Base-by-base conservation (phyloP, 2,113 vertebrate genomes). In the Atrichornis clamosus region DNA sequence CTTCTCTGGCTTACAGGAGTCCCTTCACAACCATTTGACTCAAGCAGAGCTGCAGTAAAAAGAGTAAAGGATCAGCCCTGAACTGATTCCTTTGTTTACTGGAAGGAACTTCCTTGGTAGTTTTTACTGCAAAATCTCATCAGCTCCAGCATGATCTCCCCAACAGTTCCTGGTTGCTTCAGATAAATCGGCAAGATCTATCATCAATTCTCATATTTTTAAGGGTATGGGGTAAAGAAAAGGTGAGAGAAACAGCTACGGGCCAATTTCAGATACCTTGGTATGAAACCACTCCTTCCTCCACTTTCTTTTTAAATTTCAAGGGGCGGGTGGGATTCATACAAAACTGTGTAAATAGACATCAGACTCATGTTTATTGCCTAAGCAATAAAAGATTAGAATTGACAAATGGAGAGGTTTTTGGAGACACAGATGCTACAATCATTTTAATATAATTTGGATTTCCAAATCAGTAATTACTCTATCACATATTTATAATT, bases 391-490 rank as follows among this genome's bases (percentile, higher is more conserved):
- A 91, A 95, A 93, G 93, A 95, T 94, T 90, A 94, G 93, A 95
- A 95, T 95, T 97, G 95, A 97, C 96, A 97, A 97, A 96, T 95
- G 94, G 95, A 96, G 96, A 95, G 95, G 95, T 79, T 96, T 97
- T 96, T 84, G 95, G 91, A 97, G 96, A 93, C 96, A 96, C 96
- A 97, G 96, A 97, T 97, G 96, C 96, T 94, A 94, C 96, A 97
- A 96, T 96, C 93, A 97, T 96, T 96, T 95, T 96, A 97, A 97
- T 96, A 97, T 95, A 97, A 97, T 97, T 96, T 97, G 95, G 96
- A 95, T 97, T 97, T 97, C 94, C 94, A 96, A 97, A 96, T 96
- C 97, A 97, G 97, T 97, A 97, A 97, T 97, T 96, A 97, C 96
- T 96, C 95, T 95, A 95, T 96, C 94, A 95, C 93, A 96, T 97